Evolutionary conservation across 2,888 invertebrate species (phyloP).

Genomic region (Cheilosia variabilis): DNA sequence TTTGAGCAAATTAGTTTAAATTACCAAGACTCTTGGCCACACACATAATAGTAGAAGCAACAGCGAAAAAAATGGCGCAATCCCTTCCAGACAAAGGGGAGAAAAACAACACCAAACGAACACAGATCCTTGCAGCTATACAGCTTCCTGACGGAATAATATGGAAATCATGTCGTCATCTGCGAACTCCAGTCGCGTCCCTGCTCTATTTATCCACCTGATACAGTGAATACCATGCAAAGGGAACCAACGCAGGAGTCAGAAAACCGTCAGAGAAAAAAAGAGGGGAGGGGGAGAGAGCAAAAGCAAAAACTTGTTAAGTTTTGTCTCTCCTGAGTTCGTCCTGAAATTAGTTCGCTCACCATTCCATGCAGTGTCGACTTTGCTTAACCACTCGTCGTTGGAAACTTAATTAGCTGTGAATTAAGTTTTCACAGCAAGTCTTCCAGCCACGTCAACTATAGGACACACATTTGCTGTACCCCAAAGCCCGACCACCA

Average conservation of each 20-base stretch:
- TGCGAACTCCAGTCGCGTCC: slow-evolving; percentile 9
- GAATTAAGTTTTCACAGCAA: slow-evolving; percentile 68
- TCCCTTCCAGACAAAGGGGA: slow-evolving; percentile 30
- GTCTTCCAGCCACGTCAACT: slow-evolving; percentile 46
- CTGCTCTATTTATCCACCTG: slow-evolving; percentile 15
- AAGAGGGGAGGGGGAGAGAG: background rate
- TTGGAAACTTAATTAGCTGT: slow-evolving; percentile 70
- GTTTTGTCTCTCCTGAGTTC: slow-evolving; percentile 49
- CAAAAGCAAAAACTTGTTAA: slow-evolving; percentile 33
- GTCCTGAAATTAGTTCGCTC: slow-evolving; percentile 38
- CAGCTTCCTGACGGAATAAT: slow-evolving; percentile 49
- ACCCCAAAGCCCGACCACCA: background rate
- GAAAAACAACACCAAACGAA: slow-evolving; percentile 22
- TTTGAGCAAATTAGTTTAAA: slow-evolving; percentile 72
- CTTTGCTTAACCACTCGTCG: slow-evolving; percentile 44
- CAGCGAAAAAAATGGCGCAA: slow-evolving; percentile 25
- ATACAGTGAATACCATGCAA: slow-evolving; percentile 8
- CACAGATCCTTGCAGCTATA: slow-evolving; percentile 38
- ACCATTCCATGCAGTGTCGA: slow-evolving; percentile 42
- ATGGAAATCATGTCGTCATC: slow-evolving; percentile 68
- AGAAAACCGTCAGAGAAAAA: slow-evolving; percentile 22
- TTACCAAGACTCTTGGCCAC: slow-evolving; percentile 57
- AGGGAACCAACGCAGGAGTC: slow-evolving; percentile 17
- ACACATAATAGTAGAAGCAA: slow-evolving; percentile 18
- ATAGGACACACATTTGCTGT: slow-evolving; percentile 29